These are phyloP conservation scores for Lasioglossum baleicum DNA, from an alignment of 1,140 invertebrate genomes.

Conservation along the genomic window DNA sequence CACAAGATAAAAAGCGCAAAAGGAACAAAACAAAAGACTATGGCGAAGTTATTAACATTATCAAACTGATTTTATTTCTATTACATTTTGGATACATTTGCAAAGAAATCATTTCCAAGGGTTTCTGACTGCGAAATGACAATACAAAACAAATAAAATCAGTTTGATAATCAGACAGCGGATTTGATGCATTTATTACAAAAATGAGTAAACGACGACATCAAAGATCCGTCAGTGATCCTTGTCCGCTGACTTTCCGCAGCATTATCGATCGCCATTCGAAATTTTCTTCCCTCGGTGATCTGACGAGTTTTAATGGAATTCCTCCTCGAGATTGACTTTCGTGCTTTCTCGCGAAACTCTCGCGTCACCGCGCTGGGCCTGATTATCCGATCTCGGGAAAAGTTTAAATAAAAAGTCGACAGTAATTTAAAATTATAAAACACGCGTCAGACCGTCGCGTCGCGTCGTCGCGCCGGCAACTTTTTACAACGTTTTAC, in stretches of 20 bases:
- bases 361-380: not conserved
- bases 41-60: too few species aligned
- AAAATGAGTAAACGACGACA: not conserved
- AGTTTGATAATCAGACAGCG: too few species aligned
- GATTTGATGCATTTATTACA: too few species aligned
- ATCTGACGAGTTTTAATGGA: slow-evolving; percentile 57
- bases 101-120: too few species aligned
- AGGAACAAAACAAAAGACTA: too few species aligned
- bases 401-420: not conserved
- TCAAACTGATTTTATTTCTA: too few species aligned
- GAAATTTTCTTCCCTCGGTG: slow-evolving; percentile 17
- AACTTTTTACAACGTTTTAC: not conserved
- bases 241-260: slow-evolving; percentile 30
- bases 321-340: slow-evolving; percentile 53
- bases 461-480: too few species aligned
- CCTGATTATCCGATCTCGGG: not conserved
- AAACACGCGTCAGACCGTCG: not conserved
- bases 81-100: too few species aligned
- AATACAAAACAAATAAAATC: too few species aligned
- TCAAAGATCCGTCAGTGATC: not conserved
- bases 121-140: too few species aligned
- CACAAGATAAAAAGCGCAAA: too few species aligned
- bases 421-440: not conserved
- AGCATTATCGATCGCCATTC: slow-evolving; percentile 42
- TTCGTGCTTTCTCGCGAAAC: not conserved